Conservation (phyloP, 2,113 vertebrate species). For the Psammodynastes pulverulentus region DNA sequence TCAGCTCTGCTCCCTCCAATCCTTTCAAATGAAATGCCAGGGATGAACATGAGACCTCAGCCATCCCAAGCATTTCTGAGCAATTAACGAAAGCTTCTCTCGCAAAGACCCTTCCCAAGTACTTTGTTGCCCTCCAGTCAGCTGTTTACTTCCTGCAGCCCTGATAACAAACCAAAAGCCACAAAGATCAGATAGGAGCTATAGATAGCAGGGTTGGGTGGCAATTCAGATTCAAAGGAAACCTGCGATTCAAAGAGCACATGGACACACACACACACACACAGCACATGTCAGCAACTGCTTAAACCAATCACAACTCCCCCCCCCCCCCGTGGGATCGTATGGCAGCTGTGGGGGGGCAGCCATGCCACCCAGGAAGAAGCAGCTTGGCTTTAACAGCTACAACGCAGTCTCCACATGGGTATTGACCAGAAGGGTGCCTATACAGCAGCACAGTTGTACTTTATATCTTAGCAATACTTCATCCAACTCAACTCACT, state of each 20-base stretch:
- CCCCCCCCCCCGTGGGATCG: too few relatives aligned
- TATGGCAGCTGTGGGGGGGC: background rate
- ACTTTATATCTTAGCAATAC: too few relatives aligned
- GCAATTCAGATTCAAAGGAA: background rate
- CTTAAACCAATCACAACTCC: background rate
- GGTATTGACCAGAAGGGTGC: background rate
- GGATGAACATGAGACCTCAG: background rate
- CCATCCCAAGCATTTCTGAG: background rate
- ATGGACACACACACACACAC: background rate
- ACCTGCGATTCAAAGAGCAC: background rate
- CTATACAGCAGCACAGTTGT: background rate
- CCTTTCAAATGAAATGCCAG: background rate
- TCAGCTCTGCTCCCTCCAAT: background rate
- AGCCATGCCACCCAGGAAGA: background rate
- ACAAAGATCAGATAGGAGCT: background rate
- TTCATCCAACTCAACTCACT: background rate
- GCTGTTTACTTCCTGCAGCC: background rate
- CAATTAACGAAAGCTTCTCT: background rate
- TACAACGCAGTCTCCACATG: background rate
- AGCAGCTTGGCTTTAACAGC: background rate
- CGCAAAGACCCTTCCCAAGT: background rate
- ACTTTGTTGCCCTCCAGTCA: background rate
- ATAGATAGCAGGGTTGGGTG: background rate
- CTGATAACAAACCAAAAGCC: background rate
- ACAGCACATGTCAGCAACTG: background rate